Evolutionary conservation across 2,888 invertebrate species (phyloP).

Genomic region (Listrodromus nycthemerus): DNA sequence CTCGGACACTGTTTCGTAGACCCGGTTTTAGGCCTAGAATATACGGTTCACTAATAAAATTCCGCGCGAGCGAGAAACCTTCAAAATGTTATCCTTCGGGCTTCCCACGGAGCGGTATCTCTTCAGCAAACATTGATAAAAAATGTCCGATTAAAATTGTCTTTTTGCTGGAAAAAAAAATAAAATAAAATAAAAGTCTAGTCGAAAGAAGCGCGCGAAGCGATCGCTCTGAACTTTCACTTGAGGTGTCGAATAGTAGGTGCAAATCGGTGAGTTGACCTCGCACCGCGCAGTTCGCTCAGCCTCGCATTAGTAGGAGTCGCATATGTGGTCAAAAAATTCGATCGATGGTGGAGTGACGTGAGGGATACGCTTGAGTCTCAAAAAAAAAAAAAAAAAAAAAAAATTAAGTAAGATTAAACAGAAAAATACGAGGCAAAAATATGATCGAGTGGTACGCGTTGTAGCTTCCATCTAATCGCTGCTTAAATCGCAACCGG

Average conservation of each 20-base stretch:
- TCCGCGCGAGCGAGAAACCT: background rate
- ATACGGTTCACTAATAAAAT: background rate
- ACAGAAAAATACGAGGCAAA: background rate
- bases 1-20: background rate
- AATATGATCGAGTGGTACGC: constrained; percentile 40
- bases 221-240: background rate
- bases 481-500: constrained; percentile 66
- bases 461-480: constrained; percentile 71
- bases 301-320: constrained; percentile 48
- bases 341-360: constrained; percentile 59
- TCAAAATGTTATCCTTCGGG: background rate
- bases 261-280: constrained; percentile 45
- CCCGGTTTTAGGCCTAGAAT: background rate
- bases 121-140: constrained; percentile 1
- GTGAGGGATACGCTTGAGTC: constrained; percentile 43
- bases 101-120: background rate
- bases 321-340: constrained; percentile 56
- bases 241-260: constrained; percentile 49
- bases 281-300: constrained; percentile 31
- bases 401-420: constrained; percentile 5
- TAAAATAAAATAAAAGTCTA: constrained; percentile 16
- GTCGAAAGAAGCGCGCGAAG: constrained; percentile 29
- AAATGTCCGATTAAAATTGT: constrained; percentile 16
- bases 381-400: constrained; percentile 25
- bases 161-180: background rate